Evolutionary conservation across 2,113 vertebrate genomes (phyloP), one percentile per base, ranked within the genome.

Genomic region (Gymnorhina tibicen): DNA sequence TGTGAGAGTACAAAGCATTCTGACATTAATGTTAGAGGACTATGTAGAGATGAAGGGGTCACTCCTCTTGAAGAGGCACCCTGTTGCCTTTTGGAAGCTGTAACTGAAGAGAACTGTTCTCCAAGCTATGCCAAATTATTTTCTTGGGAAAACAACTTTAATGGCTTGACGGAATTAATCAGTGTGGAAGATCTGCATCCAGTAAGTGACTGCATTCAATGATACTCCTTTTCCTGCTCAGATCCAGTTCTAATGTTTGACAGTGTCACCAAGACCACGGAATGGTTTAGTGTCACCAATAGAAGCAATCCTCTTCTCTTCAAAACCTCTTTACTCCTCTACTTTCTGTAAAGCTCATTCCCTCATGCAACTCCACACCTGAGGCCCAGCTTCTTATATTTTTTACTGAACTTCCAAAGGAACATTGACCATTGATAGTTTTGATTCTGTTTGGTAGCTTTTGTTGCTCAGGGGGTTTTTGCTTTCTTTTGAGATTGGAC

Each of bases 401-500:
- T 46, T 79, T 88, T 46, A 26, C 5, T 64, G 67, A 55, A 13
- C 10, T 88, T 85, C 18, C 27, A 79, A 75, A 63, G 14, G 13
- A 75, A n/a, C 3, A n/a, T 9, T 0, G 0, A 17, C 20, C 4
- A 32, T 11, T 0, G 0, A 16, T 11, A 67, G 13, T 63, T 92
- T 58, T 42, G 30, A 59, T 68, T 82, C 22, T 70, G 10, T 55
- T 23, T 0, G 0, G 33, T 42, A 64, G 3, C 2, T 64, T 44
- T 37, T 75, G 7, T 37, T 83, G 17, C 17, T 83, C 27, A 62
- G 5, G 11, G 11, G 5, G 27, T 9, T 68, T 74, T 67, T 75
- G 4, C 16, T 70, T 67, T 11, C 8, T 44, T 82, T 75, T n/a
- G 22, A 11, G 32, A 28, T 26, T 39, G 19, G 6, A 24, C 37